These are phyloP conservation scores for Diadegma fenestrale DNA, from an alignment of 2,888 invertebrate genomes.

Conservation along the genomic window DNA sequence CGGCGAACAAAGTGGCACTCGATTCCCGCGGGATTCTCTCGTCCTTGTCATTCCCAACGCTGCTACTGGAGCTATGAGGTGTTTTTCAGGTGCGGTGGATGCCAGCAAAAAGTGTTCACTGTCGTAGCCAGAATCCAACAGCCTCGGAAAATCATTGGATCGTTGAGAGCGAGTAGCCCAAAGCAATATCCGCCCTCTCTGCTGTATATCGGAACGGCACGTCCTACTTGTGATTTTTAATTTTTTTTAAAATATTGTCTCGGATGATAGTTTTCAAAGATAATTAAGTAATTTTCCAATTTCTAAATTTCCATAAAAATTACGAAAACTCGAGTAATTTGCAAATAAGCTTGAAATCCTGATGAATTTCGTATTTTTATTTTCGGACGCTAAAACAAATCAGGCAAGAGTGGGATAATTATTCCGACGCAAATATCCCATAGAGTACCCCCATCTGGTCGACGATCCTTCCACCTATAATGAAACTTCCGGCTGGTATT, in stretches of 20 bases:
- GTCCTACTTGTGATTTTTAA: neutral
- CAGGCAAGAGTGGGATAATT: neutral
- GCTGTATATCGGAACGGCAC: neutral
- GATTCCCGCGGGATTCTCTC: conserved; percentile 50
- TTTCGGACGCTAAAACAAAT: neutral
- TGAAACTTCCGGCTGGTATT: conserved; percentile 34
- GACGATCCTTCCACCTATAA: conserved; percentile 27
- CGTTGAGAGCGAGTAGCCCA: conserved; percentile 33
- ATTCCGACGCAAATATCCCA: conserved; percentile 3
- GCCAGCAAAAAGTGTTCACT: conserved; percentile 21
- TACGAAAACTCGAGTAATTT: neutral
- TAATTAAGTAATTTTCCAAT: neutral
- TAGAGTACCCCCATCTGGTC: conserved; percentile 1
- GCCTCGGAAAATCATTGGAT: conserved; percentile 50
- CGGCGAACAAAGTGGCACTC: conserved; percentile 64
- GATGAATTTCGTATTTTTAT: neutral
- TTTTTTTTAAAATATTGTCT: neutral
- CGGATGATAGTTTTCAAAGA: neutral
- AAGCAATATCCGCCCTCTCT: conserved; percentile 4
- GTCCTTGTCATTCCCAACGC: conserved; percentile 48
- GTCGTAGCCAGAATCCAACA: conserved; percentile 33
- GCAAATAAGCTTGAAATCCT: neutral
- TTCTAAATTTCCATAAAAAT: neutral
- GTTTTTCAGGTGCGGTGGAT: conserved; percentile 37
- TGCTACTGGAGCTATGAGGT: conserved; percentile 24